Evolutionary conservation across 2,797 vertebrate genomes (phyloP), one percentile per base, ranked within the genome.

Genomic region (Pantherophis alleghaniensis): DNA sequence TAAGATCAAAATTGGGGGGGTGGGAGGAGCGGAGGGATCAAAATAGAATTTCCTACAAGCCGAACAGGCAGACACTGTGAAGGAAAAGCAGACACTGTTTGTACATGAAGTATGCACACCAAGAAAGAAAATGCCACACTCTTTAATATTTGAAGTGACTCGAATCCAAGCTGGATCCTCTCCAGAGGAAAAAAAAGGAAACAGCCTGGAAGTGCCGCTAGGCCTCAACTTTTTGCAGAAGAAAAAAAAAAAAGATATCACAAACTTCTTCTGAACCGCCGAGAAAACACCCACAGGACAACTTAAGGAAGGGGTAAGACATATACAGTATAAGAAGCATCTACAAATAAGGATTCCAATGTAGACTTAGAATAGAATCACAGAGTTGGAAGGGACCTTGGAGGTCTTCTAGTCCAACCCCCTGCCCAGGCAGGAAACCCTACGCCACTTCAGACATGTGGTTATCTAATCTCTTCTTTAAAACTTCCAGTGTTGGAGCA

Each of bases 141-240:
- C 93, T 96, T 61, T 95, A 96, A 96, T 96, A 95, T 94, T 95
- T 96, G 95, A 96, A 95, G 91, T 95, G 42, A 87, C 94, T 92
- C 91, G 92, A 92, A 94, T 55, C 96, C 69, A 92, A 95, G 94
- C 94, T 93, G 94, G 88, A 90, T 92, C 18, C 91, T 61, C 55
- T 16, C 63, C 0, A 96, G 96, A 91, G 4, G 47, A 7, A 0
- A 94, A 91, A 94, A 91, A 96, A 96, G 95, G 94, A 86, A 96
- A 94, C 86, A 95, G 95, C 92, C 92, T 95, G 93, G 91, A 32
- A 92, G 92, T 95, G 93, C 91, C 57, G 96, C 91, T 95, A 42
- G 87, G 90, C 53, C 55, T 79, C 53, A 28, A 91, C 86, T 91
- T 93, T 79, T 86, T 56, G 91, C 61, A 53, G 55, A 42, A n/a